Conservation (phyloP, 1,140 invertebrate species). For the Vanessa atalanta region DNA sequence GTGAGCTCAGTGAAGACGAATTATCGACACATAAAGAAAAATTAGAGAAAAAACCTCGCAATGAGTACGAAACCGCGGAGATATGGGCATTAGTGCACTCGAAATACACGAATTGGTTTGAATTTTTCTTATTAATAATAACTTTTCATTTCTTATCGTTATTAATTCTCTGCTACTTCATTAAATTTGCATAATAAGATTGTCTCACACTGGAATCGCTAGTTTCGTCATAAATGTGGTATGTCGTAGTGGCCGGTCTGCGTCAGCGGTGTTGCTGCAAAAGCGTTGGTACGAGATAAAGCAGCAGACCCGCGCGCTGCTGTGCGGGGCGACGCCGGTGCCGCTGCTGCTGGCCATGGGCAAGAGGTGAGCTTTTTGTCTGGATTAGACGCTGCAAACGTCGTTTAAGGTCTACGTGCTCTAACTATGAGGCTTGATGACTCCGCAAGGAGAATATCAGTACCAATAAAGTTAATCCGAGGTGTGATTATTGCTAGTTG, state of each 20-base stretch:
- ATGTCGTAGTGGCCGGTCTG: not conserved
- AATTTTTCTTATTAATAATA: not conserved
- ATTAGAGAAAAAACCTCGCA: not conserved
- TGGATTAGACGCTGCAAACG: too few relatives aligned
- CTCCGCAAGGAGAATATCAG: too few relatives aligned
- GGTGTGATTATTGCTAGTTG: too few relatives aligned
- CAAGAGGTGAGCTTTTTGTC: not conserved
- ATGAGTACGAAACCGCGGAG: not conserved
- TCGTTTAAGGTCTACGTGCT: too few relatives aligned
- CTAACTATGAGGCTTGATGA: too few relatives aligned
- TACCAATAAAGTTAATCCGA: too few relatives aligned
- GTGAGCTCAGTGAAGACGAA: not conserved
- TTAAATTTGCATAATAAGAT: too few relatives aligned
- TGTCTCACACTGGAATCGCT: too few relatives aligned
- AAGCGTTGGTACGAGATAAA: constrained; percentile 18
- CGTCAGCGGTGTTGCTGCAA: constrained; percentile 8
- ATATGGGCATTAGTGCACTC: not conserved
- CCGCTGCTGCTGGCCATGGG: constrained; percentile 3
- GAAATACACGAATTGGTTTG: not conserved
- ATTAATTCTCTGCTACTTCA: too few relatives aligned
- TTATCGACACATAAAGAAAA: not conserved
- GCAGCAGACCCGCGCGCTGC: not conserved
- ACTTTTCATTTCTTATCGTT: too few relatives aligned
- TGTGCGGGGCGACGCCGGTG: not conserved
- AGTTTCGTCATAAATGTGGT: too few relatives aligned